Conservation (phyloP, 2,888 invertebrate genomes). For the Drosophila anomelani region DNA sequence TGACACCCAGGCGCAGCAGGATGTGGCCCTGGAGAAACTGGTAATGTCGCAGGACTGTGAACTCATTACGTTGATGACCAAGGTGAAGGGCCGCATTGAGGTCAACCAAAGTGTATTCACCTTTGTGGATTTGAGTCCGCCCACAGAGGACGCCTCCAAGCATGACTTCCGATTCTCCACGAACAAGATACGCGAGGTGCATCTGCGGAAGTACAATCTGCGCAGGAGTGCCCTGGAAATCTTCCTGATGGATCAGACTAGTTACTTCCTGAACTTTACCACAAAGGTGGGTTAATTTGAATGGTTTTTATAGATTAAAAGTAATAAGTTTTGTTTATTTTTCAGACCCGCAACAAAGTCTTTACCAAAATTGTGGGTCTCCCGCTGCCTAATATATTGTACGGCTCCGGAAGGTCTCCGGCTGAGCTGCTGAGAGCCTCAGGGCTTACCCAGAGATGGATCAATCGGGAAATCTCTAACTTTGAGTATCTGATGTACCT, state of each 20-base stretch:
- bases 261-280: conserved; percentile 88
- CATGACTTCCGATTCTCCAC: conserved; percentile 85
- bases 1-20: conserved; percentile 84
- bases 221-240: conserved; percentile 88
- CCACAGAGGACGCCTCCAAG: conserved; percentile 85
- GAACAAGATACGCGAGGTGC: conserved; percentile 87
- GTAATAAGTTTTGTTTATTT: background rate
- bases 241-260: conserved; percentile 88
- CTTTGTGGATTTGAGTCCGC: conserved; percentile 86
- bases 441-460: conserved; percentile 87
- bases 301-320: background rate
- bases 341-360: conserved; percentile 87
- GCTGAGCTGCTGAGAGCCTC: conserved; percentile 87
- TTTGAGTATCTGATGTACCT: conserved; percentile 91
- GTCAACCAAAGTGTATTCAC: conserved; percentile 87
- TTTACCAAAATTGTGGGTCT: conserved; percentile 87
- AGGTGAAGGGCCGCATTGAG: conserved; percentile 87
- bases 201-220: conserved; percentile 88
- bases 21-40: conserved; percentile 86
- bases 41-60: conserved; percentile 87
- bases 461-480: conserved; percentile 89
- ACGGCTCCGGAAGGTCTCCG: conserved; percentile 87
- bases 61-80: conserved; percentile 87
- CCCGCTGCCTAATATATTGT: conserved; percentile 87
- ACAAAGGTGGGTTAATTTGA: conserved; percentile 85